Evolutionary conservation across 2,113 vertebrate genomes (phyloP).

Genomic region (Tragelaphus strepsiceros): DNA sequence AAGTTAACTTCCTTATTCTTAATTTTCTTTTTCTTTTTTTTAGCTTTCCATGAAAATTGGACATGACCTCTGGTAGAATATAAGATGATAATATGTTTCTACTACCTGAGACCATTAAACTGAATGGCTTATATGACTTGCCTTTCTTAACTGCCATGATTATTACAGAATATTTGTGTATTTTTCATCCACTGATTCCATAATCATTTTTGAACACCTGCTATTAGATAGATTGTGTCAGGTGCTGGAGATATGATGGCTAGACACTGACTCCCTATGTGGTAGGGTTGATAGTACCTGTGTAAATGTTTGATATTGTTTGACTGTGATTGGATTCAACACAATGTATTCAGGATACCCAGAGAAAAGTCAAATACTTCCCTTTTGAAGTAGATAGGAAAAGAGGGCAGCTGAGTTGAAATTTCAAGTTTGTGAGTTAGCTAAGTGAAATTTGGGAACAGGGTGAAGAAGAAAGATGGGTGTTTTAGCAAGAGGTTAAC

Average conservation of each 20-base stretch:
- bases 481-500: neutral
- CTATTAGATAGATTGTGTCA: neutral
- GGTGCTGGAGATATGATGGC: neutral
- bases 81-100: neutral
- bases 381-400: neutral
- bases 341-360: neutral
- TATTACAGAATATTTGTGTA: neutral
- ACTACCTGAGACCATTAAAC: neutral
- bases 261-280: neutral
- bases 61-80: neutral
- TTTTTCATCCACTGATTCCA: neutral
- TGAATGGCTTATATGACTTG: neutral
- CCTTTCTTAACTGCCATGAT: neutral
- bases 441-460: neutral
- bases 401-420: neutral
- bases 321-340: neutral
- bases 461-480: neutral
- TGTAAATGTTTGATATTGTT: neutral
- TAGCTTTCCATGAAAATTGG: neutral
- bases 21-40: neutral
- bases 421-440: neutral
- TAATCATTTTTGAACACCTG: neutral
- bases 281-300: neutral
- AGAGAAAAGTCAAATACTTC: neutral
- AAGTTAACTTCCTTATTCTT: slow-evolving; percentile 72